Percentiles rank a stretch among this genome's conserved stretches.
These are phyloP conservation scores for Sternotherus odoratus DNA, from an alignment of 2,797 vertebrate species.

Conservation along the genomic window DNA sequence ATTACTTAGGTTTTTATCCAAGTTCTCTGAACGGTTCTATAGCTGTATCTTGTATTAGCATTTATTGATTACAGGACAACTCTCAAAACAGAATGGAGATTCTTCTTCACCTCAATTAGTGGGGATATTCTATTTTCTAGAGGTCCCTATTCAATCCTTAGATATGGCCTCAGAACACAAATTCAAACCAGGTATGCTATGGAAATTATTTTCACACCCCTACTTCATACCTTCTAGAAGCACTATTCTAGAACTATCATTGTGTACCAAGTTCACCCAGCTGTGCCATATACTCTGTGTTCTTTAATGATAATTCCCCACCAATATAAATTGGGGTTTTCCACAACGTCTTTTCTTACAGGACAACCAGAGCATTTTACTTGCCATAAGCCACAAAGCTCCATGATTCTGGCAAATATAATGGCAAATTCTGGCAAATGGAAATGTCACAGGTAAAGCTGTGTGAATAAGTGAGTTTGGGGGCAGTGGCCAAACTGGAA, in stretches of 20 bases:
- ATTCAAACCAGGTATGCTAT: background rate
- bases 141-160: background rate
- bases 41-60: background rate
- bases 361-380: background rate
- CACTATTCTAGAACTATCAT: background rate
- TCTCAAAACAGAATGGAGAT: background rate
- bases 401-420: background rate
- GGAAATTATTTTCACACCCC: background rate
- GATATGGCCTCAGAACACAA: background rate
- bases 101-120: background rate
- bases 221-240: background rate
- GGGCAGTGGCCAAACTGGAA: rapidly evolving
- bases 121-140: background rate
- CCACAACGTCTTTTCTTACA: background rate
- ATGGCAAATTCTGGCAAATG: background rate
- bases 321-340: background rate
- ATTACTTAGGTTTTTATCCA: background rate
- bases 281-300: background rate
- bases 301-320: background rate
- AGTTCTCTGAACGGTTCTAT: background rate
- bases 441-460: background rate
- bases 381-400: background rate
- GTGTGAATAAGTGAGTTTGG: background rate
- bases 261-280: background rate
- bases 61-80: background rate